Evolutionary conservation across 53 echinoderm and acorn worm species (phyloP).

Genomic region (Echinometra lucunter): DNA sequence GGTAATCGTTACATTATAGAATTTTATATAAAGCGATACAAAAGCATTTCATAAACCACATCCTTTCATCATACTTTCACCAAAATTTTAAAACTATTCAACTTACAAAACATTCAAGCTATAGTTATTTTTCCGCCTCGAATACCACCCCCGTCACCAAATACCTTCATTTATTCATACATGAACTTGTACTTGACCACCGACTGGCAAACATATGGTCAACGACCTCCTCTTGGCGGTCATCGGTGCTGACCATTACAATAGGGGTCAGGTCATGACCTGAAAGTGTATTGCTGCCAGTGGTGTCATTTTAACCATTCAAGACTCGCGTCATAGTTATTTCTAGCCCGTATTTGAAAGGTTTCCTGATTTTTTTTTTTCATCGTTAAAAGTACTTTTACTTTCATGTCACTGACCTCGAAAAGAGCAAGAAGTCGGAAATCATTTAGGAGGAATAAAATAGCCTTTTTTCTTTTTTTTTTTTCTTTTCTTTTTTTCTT

Average conservation of each 20-base stretch:
- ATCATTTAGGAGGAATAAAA: not conserved
- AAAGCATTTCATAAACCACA: not conserved
- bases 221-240: conserved; percentile 6
- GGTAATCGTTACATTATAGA: too few species aligned
- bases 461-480: not conserved
- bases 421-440: not conserved
- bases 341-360: not conserved
- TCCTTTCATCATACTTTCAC: not conserved
- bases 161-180: not conserved
- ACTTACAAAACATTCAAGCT: not conserved
- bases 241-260: conserved; percentile 12
- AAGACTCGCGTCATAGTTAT: conserved; percentile 17
- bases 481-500: not conserved
- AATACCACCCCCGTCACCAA: not conserved
- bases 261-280: conserved; percentile 30
- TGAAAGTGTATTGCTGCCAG: not conserved
- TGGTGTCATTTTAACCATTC: not conserved
- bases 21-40: too few species aligned
- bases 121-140: not conserved
- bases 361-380: not conserved
- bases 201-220: not conserved
- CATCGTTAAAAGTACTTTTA: not conserved
- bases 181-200: conserved; percentile 23
- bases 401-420: conserved; percentile 23
- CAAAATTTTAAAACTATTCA: too few species aligned